These are phyloP conservation scores for Aeoliscus strigatus DNA, from an alignment of 2,797 vertebrate genomes.

Conservation along the genomic window DNA sequence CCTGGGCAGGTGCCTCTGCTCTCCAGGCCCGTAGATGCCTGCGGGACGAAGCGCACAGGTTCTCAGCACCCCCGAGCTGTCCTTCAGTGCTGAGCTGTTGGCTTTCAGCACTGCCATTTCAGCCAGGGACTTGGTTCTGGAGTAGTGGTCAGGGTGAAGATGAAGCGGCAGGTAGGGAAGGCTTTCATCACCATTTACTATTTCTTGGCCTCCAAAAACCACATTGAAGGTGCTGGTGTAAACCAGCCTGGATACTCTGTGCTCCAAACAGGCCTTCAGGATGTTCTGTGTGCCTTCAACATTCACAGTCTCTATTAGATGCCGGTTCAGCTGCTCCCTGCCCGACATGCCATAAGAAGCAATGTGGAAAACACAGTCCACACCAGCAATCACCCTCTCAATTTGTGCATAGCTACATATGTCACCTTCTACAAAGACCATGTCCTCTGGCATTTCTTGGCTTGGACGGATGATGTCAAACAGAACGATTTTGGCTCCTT, in stretches of 20 bases:
- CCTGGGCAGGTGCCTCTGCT: conserved; percentile 90
- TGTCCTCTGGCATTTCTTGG: conserved; percentile 71
- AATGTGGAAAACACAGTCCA: conserved; percentile 86
- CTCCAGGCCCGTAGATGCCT: conserved; percentile 93
- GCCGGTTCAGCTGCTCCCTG: conserved; percentile 84
- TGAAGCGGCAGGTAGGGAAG: conserved; percentile 91
- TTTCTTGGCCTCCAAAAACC: conserved; percentile 89
- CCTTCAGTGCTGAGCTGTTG: conserved; percentile 65
- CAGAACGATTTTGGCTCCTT: conserved; percentile 77
- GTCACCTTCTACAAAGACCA: conserved; percentile 80
- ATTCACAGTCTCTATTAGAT: conserved; percentile 84
- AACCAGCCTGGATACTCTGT: conserved; percentile 77
- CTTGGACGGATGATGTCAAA: conserved; percentile 79
- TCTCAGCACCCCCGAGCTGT: conserved; percentile 63
- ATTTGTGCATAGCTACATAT: conserved; percentile 76
- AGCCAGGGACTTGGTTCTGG: conserved; percentile 88
- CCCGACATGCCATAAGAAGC: conserved; percentile 98
- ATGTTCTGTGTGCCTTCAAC: conserved; percentile 84
- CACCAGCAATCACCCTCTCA: conserved; percentile 68
- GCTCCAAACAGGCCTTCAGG: conserved; percentile 77
- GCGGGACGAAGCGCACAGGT: conserved; percentile 89
- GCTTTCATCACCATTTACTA: conserved; percentile 87
- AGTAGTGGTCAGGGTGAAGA: conserved; percentile 92
- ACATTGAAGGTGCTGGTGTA: conserved; percentile 97
- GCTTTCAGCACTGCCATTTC: conserved; percentile 88